Conservation (phyloP, 2,113 vertebrate genomes). For the Cyphomyrus discorhynchus region DNA sequence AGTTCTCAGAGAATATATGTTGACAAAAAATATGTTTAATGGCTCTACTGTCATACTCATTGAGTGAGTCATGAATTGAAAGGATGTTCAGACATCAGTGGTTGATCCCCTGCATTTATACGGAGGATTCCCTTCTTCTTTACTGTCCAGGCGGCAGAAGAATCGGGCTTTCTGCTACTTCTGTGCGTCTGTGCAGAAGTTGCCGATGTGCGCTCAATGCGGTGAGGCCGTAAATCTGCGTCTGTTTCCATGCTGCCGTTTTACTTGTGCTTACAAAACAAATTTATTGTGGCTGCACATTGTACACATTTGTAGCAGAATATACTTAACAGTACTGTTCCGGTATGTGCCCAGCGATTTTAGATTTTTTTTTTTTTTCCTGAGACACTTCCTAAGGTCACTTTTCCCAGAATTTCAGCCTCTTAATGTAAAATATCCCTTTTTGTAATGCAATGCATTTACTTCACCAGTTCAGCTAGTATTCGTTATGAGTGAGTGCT, state of each 20-base stretch:
- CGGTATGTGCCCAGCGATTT: not conserved
- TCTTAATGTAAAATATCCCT: not conserved
- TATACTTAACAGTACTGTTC: not conserved
- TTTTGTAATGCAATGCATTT: not conserved
- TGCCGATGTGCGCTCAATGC: slow-evolving; percentile 92
- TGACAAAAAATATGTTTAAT: not conserved
- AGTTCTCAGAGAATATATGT: not conserved
- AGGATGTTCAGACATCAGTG: not conserved
- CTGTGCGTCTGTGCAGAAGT: slow-evolving; percentile 84
- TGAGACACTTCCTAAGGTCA: not conserved
- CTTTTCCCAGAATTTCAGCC: not conserved
- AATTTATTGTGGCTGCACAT: not conserved
- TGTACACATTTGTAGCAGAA: not conserved
- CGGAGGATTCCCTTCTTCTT: slow-evolving; percentile 25
- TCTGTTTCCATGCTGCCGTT: not conserved
- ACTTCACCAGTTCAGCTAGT: not conserved
- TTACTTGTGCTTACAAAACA: not conserved
- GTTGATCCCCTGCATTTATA: slow-evolving; percentile 12
- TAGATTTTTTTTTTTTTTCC: not conserved
- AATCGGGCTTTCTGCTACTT: slow-evolving; percentile 98
- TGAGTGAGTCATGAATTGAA: not conserved
- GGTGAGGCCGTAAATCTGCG: slow-evolving; percentile 65
- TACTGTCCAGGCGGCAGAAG: slow-evolving; percentile 79
- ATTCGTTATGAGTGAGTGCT: not conserved
- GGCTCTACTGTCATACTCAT: not conserved